phyloP scores from a whole-genome alignment of 23 tunicate species.

The Ciona savignyi region DNA sequence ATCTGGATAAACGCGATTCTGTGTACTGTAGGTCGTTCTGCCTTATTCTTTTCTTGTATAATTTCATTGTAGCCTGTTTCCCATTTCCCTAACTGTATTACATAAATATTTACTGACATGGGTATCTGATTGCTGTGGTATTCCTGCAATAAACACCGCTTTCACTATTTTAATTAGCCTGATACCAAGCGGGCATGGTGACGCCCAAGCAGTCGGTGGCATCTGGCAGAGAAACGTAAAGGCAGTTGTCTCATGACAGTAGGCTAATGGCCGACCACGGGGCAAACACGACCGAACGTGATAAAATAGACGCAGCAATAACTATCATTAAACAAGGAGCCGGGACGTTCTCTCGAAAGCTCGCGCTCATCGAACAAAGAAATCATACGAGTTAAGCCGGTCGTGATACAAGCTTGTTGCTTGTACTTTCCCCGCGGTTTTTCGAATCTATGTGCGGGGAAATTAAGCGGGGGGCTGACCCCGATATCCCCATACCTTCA shows the following conservation, averaged over 20 bases:
- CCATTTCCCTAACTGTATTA: background rate
- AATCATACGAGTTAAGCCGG: slow-evolving; percentile 3
- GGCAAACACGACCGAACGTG: slow-evolving; percentile 20
- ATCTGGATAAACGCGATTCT: too few relatives aligned
- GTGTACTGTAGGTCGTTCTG: too few relatives aligned
- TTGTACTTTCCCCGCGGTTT: background rate
- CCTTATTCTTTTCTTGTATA: too few relatives aligned
- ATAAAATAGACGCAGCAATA: slow-evolving; percentile 29
- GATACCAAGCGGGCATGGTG: background rate
- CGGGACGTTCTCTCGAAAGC: background rate
- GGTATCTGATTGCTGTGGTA: background rate
- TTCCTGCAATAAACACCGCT: background rate
- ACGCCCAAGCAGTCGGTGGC: background rate
- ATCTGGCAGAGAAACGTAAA: background rate
- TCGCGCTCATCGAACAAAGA: slow-evolving; percentile 16
- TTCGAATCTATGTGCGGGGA: background rate
- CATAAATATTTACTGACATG: background rate
- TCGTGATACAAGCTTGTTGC: background rate
- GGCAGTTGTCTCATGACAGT: slow-evolving; percentile 10
- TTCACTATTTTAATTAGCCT: background rate
- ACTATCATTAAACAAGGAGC: slow-evolving; percentile 26
- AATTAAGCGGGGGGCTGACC: background rate
- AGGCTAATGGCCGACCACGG: slow-evolving; percentile 22
- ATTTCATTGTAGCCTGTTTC: background rate
- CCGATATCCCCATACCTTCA: background rate